Percentiles rank a stretch among this genome's conserved stretches.
Evolutionary conservation across 2,888 invertebrate genomes (phyloP).

Genomic region (Eupithecia inturbata): DNA sequence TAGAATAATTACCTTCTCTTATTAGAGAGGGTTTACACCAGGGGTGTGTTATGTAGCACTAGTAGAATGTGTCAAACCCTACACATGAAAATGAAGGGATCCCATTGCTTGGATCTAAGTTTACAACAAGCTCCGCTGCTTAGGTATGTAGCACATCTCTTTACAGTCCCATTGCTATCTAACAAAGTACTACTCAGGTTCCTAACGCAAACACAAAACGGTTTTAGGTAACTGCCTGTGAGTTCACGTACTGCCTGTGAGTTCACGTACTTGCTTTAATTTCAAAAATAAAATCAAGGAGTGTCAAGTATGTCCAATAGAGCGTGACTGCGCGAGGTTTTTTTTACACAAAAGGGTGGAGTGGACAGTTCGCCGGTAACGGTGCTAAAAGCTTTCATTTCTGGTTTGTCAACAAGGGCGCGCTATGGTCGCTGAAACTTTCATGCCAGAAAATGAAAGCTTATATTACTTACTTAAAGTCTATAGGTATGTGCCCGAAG

Average conservation of each 20-base stretch:
- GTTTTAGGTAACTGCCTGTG: background rate
- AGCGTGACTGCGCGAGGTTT: background rate
- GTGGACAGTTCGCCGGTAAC: constrained; percentile 1
- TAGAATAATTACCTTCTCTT: background rate
- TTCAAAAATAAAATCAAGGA: background rate
- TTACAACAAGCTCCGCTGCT: too few species aligned
- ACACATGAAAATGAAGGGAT: background rate
- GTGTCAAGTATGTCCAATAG: background rate
- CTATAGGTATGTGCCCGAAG: background rate
- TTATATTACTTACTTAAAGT: background rate
- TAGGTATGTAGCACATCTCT: too few species aligned
- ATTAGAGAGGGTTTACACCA: background rate
- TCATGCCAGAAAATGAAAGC: background rate
- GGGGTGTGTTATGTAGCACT: background rate
- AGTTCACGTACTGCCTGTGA: too few species aligned
- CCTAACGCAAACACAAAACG: background rate
- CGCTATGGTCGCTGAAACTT: constrained; percentile 1
- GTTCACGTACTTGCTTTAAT: background rate
- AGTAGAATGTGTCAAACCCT: too few species aligned
- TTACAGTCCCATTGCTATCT: background rate
- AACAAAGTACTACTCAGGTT: background rate
- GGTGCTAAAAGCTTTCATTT: constrained; percentile 24
- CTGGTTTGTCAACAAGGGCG: constrained; percentile 24
- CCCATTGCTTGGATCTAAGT: background rate
- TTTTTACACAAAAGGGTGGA: background rate